Base-by-base conservation (phyloP, 2,113 vertebrate species). In the Probosciger aterrimus region DNA sequence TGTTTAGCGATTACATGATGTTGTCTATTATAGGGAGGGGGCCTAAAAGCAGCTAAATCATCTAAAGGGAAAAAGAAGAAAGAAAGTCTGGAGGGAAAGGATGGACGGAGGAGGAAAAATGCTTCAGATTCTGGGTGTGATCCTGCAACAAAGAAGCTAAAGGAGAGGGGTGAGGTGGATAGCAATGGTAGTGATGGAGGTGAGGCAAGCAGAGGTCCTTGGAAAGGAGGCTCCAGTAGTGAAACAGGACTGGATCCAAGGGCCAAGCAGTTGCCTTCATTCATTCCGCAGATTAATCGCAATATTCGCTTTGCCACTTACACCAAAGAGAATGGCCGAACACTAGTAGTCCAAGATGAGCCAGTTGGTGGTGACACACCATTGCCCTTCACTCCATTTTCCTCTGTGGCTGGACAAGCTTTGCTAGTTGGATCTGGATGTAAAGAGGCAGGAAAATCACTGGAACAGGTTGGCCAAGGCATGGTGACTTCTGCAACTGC, bases 271-370 rank as follows among this genome's bases (percentile, higher is more conserved):
- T 96, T 94, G 95, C 97, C 98, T 94, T 97, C 97, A 5, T 98
- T 95, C 97, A 91, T 97, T 96, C 98, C 98, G 95, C 98, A 98
- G 97, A 98, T 99, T 93, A 99, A 99, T 92, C 98, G 98, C 90
- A 98, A 97, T 94, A 97, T 98, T 95, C 97, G 98, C 84, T 98
- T 99, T 98, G 98, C 98, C 68, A 98, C 98, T 92, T 99, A 99
- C 93, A 98, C 99, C 96, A 99, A 99, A 98, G 99, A 99, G 98
- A 99, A 99, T 49, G 99, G 99, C 71, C 98, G 98, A 81, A 97
- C 98, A 18, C 94, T 98, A 44, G 97, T 99, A 94, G 98, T 98
- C 43, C 99, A 99, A 84, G 99, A 99, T 33, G 98, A 98, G 68
- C 98, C 98, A 65, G 96, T 98, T 78, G 97, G 98, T 88, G 97